Evolutionary conservation across 2,113 vertebrate species (phyloP).

Genomic region (Craseonycteris thonglongyai): DNA sequence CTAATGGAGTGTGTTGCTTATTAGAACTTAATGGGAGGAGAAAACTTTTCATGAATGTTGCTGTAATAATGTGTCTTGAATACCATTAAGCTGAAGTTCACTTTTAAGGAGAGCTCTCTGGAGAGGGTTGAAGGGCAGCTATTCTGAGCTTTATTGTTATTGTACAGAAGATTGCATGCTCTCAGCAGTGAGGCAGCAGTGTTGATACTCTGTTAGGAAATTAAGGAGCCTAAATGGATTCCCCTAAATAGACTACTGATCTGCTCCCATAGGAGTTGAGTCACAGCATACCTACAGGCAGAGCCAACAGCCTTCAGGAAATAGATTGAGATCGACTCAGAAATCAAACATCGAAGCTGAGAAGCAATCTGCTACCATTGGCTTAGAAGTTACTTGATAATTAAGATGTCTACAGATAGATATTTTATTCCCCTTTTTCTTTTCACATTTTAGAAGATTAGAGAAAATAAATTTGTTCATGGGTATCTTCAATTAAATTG

Average conservation of each 20-base stretch:
- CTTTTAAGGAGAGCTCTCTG: neutral
- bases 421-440: neutral
- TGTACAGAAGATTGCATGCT: neutral
- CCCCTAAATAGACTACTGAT: neutral
- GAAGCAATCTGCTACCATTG: neutral
- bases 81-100: neutral
- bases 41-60: neutral
- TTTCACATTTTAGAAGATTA: neutral
- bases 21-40: slow-evolving; percentile 16
- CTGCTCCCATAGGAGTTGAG: neutral
- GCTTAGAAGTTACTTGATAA: neutral
- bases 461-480: neutral
- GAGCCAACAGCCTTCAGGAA: neutral
- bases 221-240: neutral
- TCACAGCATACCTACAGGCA: neutral
- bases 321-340: neutral
- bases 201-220: neutral
- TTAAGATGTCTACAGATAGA: neutral
- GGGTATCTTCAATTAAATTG: neutral
- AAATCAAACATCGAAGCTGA: neutral
- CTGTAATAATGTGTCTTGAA: neutral
- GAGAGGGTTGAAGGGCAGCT: slow-evolving; percentile 23
- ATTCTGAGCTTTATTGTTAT: slow-evolving; percentile 21
- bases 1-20: neutral
- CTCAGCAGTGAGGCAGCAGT: neutral